Percentiles rank a stretch among this genome's conserved stretches.
phyloP scores from a whole-genome alignment of 1,140 invertebrate species.

The Steinernema feltiae region DNA sequence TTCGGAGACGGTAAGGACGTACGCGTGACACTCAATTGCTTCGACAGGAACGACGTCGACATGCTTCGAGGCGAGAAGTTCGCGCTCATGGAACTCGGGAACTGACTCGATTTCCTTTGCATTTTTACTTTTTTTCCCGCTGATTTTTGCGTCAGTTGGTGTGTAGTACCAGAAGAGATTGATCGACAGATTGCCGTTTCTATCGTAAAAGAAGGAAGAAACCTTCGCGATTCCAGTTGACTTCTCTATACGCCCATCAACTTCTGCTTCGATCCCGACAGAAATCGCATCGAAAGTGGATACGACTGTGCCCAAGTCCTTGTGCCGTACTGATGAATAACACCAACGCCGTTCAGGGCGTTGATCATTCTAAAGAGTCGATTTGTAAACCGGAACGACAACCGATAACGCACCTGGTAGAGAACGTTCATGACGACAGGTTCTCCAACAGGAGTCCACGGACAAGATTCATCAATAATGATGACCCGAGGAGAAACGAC shows the following conservation, averaged over 20 bases:
- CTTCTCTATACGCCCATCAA: background rate
- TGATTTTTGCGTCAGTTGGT: background rate
- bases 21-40: background rate
- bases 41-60: constrained; percentile 1
- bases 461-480: background rate
- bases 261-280: background rate
- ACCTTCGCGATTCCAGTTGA: background rate
- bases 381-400: background rate
- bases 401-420: background rate
- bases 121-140: background rate
- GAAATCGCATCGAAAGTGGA: background rate
- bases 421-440: background rate
- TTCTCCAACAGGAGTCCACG: background rate
- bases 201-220: background rate
- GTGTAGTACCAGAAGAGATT: constrained; percentile 6
- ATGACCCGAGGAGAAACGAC: background rate
- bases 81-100: background rate
- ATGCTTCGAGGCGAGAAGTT: background rate
- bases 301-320: background rate
- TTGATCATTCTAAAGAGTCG: background rate
- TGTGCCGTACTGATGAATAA: background rate
- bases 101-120: background rate
- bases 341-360: background rate
- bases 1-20: background rate
- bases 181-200: background rate